Evolutionary conservation across 1,140 invertebrate species (phyloP).

Genomic region (Aplysia californica): DNA sequence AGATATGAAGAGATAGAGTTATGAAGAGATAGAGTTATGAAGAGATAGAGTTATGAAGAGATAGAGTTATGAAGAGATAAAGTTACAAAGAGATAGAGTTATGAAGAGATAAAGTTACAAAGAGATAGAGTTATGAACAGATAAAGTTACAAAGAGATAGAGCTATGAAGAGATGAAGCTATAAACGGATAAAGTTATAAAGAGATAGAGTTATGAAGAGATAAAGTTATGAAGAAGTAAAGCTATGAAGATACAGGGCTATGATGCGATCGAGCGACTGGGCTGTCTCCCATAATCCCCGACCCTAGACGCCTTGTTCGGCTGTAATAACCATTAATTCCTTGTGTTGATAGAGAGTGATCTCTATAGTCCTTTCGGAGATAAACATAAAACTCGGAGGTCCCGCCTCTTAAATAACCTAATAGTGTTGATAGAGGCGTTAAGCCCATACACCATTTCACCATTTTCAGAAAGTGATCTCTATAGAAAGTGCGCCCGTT

Average conservation of each 20-base stretch:
- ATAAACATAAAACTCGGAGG: too few relatives aligned
- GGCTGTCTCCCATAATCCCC: too few relatives aligned
- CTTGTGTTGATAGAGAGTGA: too few relatives aligned
- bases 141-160: not conserved
- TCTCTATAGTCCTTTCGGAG: too few relatives aligned
- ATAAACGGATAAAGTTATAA: not conserved
- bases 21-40: not conserved
- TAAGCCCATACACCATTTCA: too few relatives aligned
- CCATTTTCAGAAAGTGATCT: not conserved
- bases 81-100: not conserved
- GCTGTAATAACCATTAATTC: too few relatives aligned
- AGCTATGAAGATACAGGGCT: too few relatives aligned
- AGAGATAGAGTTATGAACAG: not conserved
- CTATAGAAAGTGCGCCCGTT: not conserved
- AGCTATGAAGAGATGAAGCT: not conserved
- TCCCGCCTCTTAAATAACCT: too few relatives aligned
- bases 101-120: not conserved
- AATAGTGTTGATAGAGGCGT: too few relatives aligned
- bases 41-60: not conserved
- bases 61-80: not conserved
- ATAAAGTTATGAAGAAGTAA: too few relatives aligned
- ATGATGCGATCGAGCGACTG: too few relatives aligned
- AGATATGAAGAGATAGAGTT: not conserved
- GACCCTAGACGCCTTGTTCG: too few relatives aligned
- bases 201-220: not conserved